A percentile compares a stretch with the other conserved stretches of the same genome.
These are phyloP conservation scores for Panurus biarmicus DNA, from an alignment of 2,113 vertebrate species.

Conservation along the genomic window DNA sequence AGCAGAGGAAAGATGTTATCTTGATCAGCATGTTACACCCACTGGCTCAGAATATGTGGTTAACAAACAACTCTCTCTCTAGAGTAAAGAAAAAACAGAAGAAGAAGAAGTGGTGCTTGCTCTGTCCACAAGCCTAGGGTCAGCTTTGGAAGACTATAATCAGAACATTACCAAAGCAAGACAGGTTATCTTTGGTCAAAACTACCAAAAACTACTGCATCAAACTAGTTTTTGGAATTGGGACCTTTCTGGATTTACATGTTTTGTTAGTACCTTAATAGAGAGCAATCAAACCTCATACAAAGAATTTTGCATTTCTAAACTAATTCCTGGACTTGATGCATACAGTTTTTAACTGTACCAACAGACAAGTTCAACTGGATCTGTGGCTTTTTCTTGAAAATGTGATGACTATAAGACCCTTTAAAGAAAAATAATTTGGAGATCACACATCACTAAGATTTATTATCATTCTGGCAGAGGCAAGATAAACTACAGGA, in stretches of 20 bases:
- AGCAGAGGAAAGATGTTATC: conserved; percentile 65
- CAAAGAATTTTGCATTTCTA: neutral
- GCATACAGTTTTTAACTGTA: neutral
- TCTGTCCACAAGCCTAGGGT: neutral
- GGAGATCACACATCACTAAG: neutral
- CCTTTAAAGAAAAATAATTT: neutral
- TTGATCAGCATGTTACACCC: conserved; percentile 53
- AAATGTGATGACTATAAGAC: neutral
- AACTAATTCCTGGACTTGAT: neutral
- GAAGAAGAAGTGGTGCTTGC: neutral
- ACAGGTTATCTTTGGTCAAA: neutral
- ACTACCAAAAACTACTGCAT: neutral
- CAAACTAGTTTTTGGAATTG: neutral
- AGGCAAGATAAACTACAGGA: neutral
- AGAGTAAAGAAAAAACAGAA: neutral
- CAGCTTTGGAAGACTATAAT: neutral
- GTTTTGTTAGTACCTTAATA: neutral
- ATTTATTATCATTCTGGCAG: neutral
- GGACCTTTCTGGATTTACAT: neutral
- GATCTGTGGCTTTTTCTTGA: neutral
- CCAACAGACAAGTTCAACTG: neutral
- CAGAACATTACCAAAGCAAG: neutral
- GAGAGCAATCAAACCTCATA: neutral
- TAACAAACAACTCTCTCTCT: conserved; percentile 39
- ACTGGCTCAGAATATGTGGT: conserved; percentile 34